Evolutionary conservation across 64 coral and sea anemone genomes (phyloP).

Genomic region (Dendronephthya gigantea): DNA sequence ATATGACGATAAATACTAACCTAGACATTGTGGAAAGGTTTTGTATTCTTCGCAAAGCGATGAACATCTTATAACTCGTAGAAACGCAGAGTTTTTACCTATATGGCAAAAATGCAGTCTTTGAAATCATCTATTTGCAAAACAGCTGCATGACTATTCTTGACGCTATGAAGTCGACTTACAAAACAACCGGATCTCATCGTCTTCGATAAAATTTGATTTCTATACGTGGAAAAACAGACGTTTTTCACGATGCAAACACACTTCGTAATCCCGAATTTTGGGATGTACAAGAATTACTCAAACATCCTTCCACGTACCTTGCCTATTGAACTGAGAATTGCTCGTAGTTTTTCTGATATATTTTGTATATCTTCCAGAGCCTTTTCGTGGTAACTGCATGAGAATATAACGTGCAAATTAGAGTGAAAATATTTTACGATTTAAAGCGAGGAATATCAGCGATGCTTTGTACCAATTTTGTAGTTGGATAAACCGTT

Average conservation of each 20-base stretch:
- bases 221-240: constrained; percentile 28
- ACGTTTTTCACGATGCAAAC: neutral
- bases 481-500: constrained; percentile 78
- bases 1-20: too few species aligned
- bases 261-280: too few species aligned
- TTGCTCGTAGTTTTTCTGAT: constrained; percentile 51
- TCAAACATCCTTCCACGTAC: too few species aligned
- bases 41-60: constrained; percentile 82
- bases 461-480: constrained; percentile 48
- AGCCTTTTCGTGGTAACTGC: constrained; percentile 64
- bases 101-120: neutral
- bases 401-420: neutral
- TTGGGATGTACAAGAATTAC: too few species aligned
- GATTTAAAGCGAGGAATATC: neutral
- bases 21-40: constrained; percentile 29
- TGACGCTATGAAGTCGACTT: constrained; percentile 4
- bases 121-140: too few species aligned
- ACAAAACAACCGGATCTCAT: constrained; percentile 70
- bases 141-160: neutral
- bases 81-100: constrained; percentile 89
- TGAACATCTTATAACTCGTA: constrained; percentile 64
- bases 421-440: too few species aligned
- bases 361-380: constrained; percentile 42
- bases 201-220: constrained; percentile 50
- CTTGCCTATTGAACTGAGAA: constrained; percentile 57